These are phyloP conservation scores for Microvelia longipes DNA, from an alignment of 1,140 invertebrate species.

Conservation along the genomic window DNA sequence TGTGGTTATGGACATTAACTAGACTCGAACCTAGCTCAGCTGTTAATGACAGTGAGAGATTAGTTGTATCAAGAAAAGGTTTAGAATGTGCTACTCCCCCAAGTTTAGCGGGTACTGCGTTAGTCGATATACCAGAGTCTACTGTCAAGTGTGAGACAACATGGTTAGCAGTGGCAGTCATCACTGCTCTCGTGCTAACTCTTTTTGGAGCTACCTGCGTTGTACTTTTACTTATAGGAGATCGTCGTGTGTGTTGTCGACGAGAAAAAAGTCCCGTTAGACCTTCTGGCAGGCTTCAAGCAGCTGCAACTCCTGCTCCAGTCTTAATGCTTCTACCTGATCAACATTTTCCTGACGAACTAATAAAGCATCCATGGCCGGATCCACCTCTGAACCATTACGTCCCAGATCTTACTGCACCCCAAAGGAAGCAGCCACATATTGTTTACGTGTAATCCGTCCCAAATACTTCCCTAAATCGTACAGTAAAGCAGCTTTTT, in stretches of 20 bases:
- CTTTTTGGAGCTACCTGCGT: slow-evolving; percentile 27
- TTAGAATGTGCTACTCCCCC: slow-evolving; percentile 38
- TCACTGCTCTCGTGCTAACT: slow-evolving; percentile 38
- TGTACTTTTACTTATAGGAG: slow-evolving; percentile 38
- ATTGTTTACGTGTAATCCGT: slow-evolving; percentile 14
- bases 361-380: slow-evolving; percentile 40
- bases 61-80: slow-evolving; percentile 17
- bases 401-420: neutral
- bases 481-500: too few species aligned
- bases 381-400: slow-evolving; percentile 7
- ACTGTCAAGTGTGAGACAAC: slow-evolving; percentile 42
- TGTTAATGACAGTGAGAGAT: neutral
- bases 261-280: slow-evolving; percentile 31
- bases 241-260: slow-evolving; percentile 30
- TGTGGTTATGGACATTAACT: slow-evolving; percentile 67
- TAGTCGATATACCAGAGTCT: slow-evolving; percentile 39
- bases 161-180: slow-evolving; percentile 39
- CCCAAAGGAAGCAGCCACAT: slow-evolving; percentile 12
- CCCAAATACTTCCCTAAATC: too few species aligned
- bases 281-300: slow-evolving; percentile 32
- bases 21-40: slow-evolving; percentile 22
- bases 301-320: slow-evolving; percentile 4
- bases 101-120: slow-evolving; percentile 32
- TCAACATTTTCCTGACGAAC: slow-evolving; percentile 26
- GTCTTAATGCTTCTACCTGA: slow-evolving; percentile 19